phyloP scores from a whole-genome alignment of 2,797 vertebrate genomes.

The Crocodylus rhombifer region DNA sequence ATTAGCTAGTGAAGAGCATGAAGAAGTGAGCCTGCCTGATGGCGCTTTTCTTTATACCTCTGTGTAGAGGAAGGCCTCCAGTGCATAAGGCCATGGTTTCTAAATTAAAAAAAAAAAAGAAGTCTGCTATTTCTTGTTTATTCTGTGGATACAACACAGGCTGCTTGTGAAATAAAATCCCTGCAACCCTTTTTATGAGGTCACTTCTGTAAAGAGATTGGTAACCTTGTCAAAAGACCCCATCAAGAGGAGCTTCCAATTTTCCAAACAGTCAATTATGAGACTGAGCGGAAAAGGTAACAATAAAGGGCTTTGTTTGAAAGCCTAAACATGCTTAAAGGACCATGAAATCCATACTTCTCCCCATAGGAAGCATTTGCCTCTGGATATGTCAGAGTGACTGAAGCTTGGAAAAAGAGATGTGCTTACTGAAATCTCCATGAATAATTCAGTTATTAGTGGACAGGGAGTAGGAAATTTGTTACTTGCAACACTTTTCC shows the following conservation, averaged over 20 bases:
- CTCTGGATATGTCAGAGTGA: slow-evolving; percentile 24
- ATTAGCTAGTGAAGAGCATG: neutral
- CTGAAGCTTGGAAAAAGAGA: slow-evolving; percentile 36
- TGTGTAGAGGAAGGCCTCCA: neutral
- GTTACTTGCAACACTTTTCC: neutral
- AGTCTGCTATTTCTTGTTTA: slow-evolving; percentile 22
- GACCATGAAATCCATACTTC: slow-evolving; percentile 54
- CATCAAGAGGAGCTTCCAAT: slow-evolving; percentile 37
- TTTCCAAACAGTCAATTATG: slow-evolving; percentile 58
- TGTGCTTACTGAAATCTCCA: slow-evolving; percentile 28
- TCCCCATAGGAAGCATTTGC: slow-evolving; percentile 10
- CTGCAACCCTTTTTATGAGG: slow-evolving; percentile 18
- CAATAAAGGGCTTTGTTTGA: slow-evolving; percentile 56
- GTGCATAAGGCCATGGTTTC: neutral
- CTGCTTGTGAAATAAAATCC: slow-evolving; percentile 43
- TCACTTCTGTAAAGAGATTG: slow-evolving; percentile 36
- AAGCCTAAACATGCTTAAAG: slow-evolving; percentile 47
- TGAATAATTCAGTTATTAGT: slow-evolving; percentile 48
- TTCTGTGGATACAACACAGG: neutral
- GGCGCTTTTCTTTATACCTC: neutral
- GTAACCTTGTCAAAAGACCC: slow-evolving; percentile 56
- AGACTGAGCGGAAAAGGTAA: slow-evolving; percentile 31
- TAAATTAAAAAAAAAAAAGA: slow-evolving; percentile 1
- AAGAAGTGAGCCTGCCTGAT: neutral
- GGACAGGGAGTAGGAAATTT: slow-evolving; percentile 31